Evolutionary conservation across 2,797 vertebrate genomes (phyloP), one percentile per base, ranked within the genome.

Genomic region (Babyrousa celebensis): DNA sequence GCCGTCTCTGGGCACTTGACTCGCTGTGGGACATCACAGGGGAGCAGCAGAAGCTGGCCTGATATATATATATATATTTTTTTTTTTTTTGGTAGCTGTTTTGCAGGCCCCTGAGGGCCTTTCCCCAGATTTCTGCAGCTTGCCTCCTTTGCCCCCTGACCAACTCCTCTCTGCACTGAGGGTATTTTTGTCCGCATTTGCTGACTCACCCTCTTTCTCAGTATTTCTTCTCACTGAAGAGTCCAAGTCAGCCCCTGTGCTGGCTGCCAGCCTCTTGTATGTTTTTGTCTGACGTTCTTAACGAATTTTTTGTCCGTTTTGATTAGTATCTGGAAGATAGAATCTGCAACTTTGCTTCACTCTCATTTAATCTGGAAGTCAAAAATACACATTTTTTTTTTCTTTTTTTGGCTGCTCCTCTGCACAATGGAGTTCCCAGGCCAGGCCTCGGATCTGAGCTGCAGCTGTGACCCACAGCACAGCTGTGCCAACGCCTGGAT

Each of bases 141-240:
- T 6, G 1, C 15, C 6, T 3, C 1, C 10, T 6, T 8, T 1
- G 8, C 14, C 23, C 40, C 32, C 62, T 18, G 0, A 6, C 12
- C 10, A 10, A n/a, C 43, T 36, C 29, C 29, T 75, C 63, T 20
- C 25, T 40, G 14, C 20, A 4, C 1, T 5, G 40, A 27, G 48
- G 36, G 25, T 3, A 9, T 48, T 43, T 58, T 79, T 77, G 29
- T 48, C 12, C 7, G 10, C n/a, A 4, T 16, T 36, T 25, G 18
- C 25, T 27, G 63, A 36, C 65, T 63, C 36, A 17, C 70, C 56
- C 79, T 78, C 17, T 43, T 67, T 58, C 83, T 71, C 63, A 48
- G 6, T 27, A 9, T 17, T 29, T 36, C n/a, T 63, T 60, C 32
- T 21, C 65, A 43, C 11, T 29, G 11, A 12, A 32, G 29, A 3